A percentile compares a stretch with the other conserved stretches of the same genome.
Evolutionary conservation across 2,888 invertebrate species (phyloP).

Genomic region (Peribatodes rhomboidaria): DNA sequence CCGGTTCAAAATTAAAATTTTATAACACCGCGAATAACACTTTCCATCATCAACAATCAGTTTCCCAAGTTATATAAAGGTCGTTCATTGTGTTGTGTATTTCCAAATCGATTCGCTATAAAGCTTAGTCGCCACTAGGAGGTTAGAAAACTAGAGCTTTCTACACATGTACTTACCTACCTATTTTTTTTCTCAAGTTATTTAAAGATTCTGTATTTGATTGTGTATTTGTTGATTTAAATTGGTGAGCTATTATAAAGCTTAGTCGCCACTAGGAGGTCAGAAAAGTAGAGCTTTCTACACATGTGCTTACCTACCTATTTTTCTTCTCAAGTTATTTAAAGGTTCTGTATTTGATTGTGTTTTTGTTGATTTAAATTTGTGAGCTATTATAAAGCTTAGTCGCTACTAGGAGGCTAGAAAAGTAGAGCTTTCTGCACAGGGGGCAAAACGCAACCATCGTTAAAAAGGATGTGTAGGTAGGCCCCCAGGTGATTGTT

Average conservation of each 20-base stretch:
- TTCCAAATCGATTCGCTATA: conserved; percentile 18
- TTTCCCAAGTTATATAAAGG: conserved; percentile 24
- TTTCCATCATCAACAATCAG: conserved; percentile 27
- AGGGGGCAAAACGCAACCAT: no score
- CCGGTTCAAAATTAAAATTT: conserved; percentile 26
- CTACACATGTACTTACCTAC: neutral
- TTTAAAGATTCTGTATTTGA: conserved; percentile 17
- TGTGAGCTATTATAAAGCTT: conserved; percentile 17
- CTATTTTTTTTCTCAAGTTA: conserved; percentile 26
- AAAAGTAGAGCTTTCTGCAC: neutral
- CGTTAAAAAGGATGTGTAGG: no score
- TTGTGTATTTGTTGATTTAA: conserved; percentile 20
- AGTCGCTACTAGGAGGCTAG: neutral
- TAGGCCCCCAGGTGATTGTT: no score
- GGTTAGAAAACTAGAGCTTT: neutral
- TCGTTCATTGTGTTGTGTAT: conserved; percentile 21
- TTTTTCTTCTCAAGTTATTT: no score
- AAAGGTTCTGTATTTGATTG: no score
- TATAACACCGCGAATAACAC: conserved; percentile 22
- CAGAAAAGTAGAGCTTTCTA: neutral
- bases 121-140: conserved; percentile 7
- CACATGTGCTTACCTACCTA: no score
- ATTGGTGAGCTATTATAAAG: conserved; percentile 20
- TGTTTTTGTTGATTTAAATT: conserved; percentile 20
- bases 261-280: neutral